phyloP scores from a whole-genome alignment of 1,140 invertebrate species.

The Euura saliciscinereae region DNA sequence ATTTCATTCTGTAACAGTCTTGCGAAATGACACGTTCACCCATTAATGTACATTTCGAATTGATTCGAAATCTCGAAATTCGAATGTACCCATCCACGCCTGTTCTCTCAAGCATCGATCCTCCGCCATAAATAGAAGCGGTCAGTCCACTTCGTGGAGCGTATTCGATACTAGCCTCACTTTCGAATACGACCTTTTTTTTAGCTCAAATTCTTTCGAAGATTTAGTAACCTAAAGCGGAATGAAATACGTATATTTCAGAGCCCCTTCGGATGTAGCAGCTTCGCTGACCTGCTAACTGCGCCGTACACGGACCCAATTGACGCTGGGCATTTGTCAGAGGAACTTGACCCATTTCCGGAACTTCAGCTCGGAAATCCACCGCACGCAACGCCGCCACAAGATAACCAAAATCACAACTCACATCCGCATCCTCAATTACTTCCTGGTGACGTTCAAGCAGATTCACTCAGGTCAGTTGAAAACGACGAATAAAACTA shows the following conservation, averaged over 20 bases:
- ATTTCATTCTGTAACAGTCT: too few species aligned
- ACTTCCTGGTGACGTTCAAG: constrained; percentile 55
- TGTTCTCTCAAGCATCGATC: too few species aligned
- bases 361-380: constrained; percentile 52
- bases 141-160: too few species aligned
- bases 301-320: constrained; percentile 64
- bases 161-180: too few species aligned
- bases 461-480: constrained; percentile 52
- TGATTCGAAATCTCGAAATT: too few species aligned
- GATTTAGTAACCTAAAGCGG: not conserved
- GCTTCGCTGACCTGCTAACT: constrained; percentile 68
- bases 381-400: constrained; percentile 38
- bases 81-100: too few species aligned
- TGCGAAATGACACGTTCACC: too few species aligned
- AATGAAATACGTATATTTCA: constrained; percentile 44
- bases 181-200: too few species aligned
- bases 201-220: too few species aligned
- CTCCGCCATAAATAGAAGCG: too few species aligned
- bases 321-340: constrained; percentile 54
- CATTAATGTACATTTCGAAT: too few species aligned
- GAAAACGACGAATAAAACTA: constrained; percentile 20
- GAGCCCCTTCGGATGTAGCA: constrained; percentile 69
- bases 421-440: constrained; percentile 45
- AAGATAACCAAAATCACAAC: constrained; percentile 37
- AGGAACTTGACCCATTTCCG: constrained; percentile 60